Evolutionary conservation across 1,140 invertebrate species (phyloP).

Genomic region (Apocrypta bakeri): DNA sequence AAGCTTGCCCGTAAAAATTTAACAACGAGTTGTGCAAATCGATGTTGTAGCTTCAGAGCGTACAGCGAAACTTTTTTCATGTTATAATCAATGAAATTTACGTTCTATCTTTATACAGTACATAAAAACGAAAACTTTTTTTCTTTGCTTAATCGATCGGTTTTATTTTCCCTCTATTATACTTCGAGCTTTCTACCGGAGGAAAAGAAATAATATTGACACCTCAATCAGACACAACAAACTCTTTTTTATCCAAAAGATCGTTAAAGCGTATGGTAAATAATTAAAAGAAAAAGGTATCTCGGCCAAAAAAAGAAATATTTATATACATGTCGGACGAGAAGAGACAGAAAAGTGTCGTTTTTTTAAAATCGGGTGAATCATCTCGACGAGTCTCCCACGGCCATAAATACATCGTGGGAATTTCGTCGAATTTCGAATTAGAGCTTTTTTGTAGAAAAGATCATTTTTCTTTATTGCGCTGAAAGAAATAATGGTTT

Average conservation of each 20-base stretch:
- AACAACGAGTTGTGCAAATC: background rate
- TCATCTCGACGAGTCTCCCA: background rate
- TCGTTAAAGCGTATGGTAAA: background rate
- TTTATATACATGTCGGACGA: background rate
- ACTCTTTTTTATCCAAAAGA: background rate
- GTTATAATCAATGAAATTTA: background rate
- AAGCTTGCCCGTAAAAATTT: background rate
- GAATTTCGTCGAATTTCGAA: background rate
- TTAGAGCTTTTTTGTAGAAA: background rate
- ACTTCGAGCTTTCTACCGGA: background rate
- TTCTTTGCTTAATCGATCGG: too few species aligned
- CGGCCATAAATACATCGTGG: background rate
- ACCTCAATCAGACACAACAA: conserved; percentile 1
- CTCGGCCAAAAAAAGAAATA: background rate
- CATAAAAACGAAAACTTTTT: too few species aligned
- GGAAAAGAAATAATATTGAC: background rate
- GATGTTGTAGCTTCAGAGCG: background rate
- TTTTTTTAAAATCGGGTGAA: background rate
- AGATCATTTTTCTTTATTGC: too few species aligned
- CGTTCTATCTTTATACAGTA: too few species aligned
- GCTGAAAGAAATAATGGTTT: too few species aligned
- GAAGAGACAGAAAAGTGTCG: background rate
- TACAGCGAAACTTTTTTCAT: too few species aligned
- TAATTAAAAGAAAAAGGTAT: background rate
- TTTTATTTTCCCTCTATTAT: background rate